phyloP scores from a whole-genome alignment of 1,140 invertebrate genomes.

The Choristoneura fumiferana region DNA sequence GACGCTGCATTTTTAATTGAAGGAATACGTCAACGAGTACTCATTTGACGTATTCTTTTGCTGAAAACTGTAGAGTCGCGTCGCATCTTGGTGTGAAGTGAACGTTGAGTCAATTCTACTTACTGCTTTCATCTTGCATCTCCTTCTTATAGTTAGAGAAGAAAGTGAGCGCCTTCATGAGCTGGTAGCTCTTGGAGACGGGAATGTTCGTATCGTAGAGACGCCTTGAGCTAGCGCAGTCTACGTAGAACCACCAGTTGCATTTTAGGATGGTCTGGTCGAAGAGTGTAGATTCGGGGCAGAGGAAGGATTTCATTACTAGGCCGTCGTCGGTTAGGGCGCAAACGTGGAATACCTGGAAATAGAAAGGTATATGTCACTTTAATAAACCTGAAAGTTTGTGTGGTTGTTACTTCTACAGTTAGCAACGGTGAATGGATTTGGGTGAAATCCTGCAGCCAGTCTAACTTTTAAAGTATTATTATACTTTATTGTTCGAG shows the following conservation, averaged over 20 bases:
- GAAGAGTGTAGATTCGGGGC: constrained; percentile 92
- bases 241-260: constrained; percentile 95
- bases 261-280: constrained; percentile 94
- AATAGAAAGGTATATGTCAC: constrained; percentile 31
- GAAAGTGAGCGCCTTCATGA: constrained; percentile 93
- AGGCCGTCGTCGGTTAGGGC: constrained; percentile 92
- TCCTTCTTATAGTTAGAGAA: constrained; percentile 90
- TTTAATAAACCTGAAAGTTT: background rate
- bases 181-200: constrained; percentile 93
- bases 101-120: too few relatives aligned
- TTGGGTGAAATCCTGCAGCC: too few relatives aligned
- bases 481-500: too few relatives aligned
- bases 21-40: too few relatives aligned
- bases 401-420: too few relatives aligned
- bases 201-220: constrained; percentile 93
- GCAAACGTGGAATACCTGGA: constrained; percentile 93
- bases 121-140: constrained; percentile 57
- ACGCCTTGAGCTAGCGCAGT: constrained; percentile 88
- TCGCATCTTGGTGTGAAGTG: too few relatives aligned
- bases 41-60: too few relatives aligned
- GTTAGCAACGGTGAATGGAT: too few relatives aligned
- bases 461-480: too few relatives aligned
- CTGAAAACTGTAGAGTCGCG: too few relatives aligned
- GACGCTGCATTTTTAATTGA: too few relatives aligned
- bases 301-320: constrained; percentile 93